Conservation (phyloP, 2,888 invertebrate genomes). For the Reticulitermes lucifugus region DNA sequence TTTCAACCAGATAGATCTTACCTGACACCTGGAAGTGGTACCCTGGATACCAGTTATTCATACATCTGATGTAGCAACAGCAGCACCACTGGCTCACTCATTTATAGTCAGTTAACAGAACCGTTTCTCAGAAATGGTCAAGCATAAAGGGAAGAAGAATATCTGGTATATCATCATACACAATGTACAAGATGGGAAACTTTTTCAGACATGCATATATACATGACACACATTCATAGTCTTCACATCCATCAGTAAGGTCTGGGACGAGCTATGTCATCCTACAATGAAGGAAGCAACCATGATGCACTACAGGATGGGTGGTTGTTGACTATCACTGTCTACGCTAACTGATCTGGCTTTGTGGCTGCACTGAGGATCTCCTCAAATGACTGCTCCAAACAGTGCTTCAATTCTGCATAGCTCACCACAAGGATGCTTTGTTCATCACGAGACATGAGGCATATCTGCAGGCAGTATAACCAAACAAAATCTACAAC, state of each 20-base stretch:
- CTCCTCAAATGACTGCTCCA: slow-evolving; percentile 93
- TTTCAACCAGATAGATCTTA: slow-evolving; percentile 7
- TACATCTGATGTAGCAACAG: background rate
- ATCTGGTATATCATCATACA: background rate
- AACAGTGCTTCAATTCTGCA: slow-evolving; percentile 93
- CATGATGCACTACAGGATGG: slow-evolving; percentile 11
- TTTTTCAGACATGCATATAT: background rate
- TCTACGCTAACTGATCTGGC: slow-evolving; percentile 39
- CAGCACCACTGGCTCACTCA: slow-evolving; percentile 16
- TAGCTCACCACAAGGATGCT: slow-evolving; percentile 96
- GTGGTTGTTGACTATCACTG: background rate
- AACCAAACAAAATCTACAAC: background rate
- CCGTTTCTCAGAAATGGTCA: background rate
- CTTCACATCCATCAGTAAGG: background rate
- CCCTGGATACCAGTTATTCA: slow-evolving; percentile 32
- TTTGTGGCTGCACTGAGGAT: slow-evolving; percentile 65
- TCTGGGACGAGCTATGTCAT: slow-evolving; percentile 15
- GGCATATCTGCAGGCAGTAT: slow-evolving; percentile 79
- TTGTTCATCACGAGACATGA: slow-evolving; percentile 97
- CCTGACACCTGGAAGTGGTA: background rate
- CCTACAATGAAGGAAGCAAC: slow-evolving; percentile 3
- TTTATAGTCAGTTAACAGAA: background rate
- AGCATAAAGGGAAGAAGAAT: background rate
- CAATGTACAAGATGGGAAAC: slow-evolving; percentile 3
- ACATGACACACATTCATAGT: slow-evolving; percentile 8